Percentiles rank a stretch among this genome's conserved stretches.
phyloP scores from a whole-genome alignment of 1,140 invertebrate species.

The Pogonus chalceus region DNA sequence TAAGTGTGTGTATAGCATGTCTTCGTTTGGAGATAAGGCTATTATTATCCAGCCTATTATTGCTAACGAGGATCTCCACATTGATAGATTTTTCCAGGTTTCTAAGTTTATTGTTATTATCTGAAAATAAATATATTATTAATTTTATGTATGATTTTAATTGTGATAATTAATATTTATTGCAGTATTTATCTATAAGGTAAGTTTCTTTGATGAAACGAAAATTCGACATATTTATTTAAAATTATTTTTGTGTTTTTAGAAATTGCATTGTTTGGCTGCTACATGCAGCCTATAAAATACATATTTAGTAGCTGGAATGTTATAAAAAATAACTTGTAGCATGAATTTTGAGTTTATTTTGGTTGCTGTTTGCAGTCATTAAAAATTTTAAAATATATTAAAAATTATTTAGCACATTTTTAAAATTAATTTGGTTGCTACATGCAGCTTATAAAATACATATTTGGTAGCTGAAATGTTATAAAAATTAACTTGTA shows the following conservation, averaged over 20 bases:
- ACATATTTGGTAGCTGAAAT: too few relatives aligned
- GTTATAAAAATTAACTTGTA: too few relatives aligned
- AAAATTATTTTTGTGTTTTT: neutral
- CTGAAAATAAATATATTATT: constrained; percentile 19
- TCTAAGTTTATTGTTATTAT: constrained; percentile 25
- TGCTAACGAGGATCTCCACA: constrained; percentile 29
- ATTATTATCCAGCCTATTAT: constrained; percentile 32
- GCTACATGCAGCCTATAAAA: too few relatives aligned
- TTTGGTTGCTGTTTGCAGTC: too few relatives aligned
- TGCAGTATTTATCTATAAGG: neutral
- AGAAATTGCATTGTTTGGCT: too few relatives aligned
- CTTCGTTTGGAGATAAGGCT: constrained; percentile 24
- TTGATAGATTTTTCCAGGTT: constrained; percentile 31
- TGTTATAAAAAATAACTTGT: too few relatives aligned
- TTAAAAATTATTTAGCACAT: too few relatives aligned
- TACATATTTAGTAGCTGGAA: too few relatives aligned
- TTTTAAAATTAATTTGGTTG: too few relatives aligned
- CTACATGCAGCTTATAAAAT: too few relatives aligned
- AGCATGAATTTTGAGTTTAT: too few relatives aligned
- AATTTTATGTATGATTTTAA: neutral
- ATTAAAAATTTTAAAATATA: too few relatives aligned
- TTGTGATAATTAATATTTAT: neutral
- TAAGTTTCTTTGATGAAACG: constrained; percentile 13
- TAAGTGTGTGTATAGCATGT: constrained; percentile 28
- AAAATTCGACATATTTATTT: neutral